These are phyloP conservation scores for Tor tambroides DNA, from an alignment of 2,113 vertebrate species.

Conservation along the genomic window DNA sequence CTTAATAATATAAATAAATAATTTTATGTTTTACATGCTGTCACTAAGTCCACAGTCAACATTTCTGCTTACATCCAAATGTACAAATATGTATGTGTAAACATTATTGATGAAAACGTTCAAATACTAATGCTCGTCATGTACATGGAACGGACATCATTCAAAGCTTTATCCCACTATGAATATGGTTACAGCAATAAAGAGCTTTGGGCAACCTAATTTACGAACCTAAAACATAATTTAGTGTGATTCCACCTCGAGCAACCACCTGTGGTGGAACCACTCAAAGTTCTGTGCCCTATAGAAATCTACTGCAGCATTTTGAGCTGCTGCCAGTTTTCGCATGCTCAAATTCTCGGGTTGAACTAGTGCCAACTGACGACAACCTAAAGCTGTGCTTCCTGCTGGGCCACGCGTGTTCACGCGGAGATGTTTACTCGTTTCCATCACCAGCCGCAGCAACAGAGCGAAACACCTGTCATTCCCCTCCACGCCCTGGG, in stretches of 20 bases:
- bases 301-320: slow-evolving; percentile 7
- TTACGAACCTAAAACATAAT: background rate
- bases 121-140: background rate
- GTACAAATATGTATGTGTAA: background rate
- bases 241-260: background rate
- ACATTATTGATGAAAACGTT: background rate
- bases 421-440: slow-evolving; percentile 60
- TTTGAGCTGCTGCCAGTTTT: slow-evolving; percentile 4
- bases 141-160: background rate
- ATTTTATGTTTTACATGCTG: background rate
- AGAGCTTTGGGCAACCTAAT: background rate
- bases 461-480: slow-evolving; percentile 55
- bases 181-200: slow-evolving; percentile 4
- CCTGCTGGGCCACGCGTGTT: slow-evolving; percentile 48
- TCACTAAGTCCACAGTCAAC: background rate
- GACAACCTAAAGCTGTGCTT: slow-evolving; percentile 44
- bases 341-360: background rate
- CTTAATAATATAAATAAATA: too few species aligned
- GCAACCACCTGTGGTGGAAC: background rate
- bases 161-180: background rate
- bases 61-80: background rate
- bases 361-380: slow-evolving; percentile 29
- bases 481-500: slow-evolving; percentile 40
- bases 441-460: slow-evolving; percentile 42
- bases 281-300: background rate